Evolutionary conservation across 2,797 vertebrate genomes (phyloP).

Genomic region (Xenopus petersii): DNA sequence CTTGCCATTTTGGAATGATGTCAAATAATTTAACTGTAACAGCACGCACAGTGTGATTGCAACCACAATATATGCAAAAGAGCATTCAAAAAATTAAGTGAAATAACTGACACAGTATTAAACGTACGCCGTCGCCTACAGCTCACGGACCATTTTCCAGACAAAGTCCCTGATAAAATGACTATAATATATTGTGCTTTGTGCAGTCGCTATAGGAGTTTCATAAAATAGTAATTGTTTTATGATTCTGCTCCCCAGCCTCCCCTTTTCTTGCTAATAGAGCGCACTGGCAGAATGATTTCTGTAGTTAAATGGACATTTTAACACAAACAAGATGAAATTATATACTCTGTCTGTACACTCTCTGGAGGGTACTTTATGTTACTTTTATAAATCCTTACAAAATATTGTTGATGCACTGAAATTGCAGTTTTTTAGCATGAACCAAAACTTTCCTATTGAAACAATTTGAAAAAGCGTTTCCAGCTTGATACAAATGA

Average conservation of each 20-base stretch:
- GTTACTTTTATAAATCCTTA: no score
- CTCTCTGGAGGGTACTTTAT: no score
- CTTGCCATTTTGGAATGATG: conserved; percentile 41
- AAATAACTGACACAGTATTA: conserved; percentile 26
- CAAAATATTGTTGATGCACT: no score
- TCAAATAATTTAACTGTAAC: conserved; percentile 43
- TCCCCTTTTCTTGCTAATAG: no score
- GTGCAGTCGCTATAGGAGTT: not conserved
- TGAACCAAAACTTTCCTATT: no score
- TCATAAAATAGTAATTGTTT: not conserved
- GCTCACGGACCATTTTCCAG: not conserved
- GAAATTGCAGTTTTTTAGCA: no score
- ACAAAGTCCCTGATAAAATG: not conserved
- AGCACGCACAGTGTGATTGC: conserved; percentile 7
- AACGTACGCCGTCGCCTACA: conserved; percentile 35
- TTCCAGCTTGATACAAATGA: no score
- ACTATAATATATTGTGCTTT: conserved; percentile 11
- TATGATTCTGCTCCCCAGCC: not conserved
- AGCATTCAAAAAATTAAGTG: conserved; percentile 33
- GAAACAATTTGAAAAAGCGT: no score
- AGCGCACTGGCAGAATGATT: no score
- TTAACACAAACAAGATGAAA: no score
- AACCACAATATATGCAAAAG: conserved; percentile 17
- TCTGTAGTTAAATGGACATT: no score
- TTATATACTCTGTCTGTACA: no score